Evolutionary conservation across 2,113 vertebrate species (phyloP).

Genomic region (Upupa epops): DNA sequence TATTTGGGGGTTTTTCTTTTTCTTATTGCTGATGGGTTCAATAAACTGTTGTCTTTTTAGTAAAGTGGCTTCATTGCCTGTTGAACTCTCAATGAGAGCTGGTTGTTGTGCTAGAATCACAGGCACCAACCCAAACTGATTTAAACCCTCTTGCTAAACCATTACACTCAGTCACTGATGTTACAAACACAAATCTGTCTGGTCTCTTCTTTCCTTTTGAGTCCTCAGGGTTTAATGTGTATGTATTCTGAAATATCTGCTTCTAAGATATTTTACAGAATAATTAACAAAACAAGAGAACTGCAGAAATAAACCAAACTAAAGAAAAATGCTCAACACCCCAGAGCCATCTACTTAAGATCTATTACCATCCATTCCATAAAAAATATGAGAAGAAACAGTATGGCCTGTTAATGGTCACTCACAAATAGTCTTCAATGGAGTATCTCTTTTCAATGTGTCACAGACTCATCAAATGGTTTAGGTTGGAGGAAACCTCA

Average conservation of each 20-base stretch:
- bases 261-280: not conserved
- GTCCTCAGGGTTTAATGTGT: not conserved
- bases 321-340: not conserved
- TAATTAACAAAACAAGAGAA: not conserved
- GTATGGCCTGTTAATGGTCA: not conserved
- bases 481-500: too few relatives aligned
- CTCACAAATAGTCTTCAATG: not conserved
- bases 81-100: too few relatives aligned
- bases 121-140: too few relatives aligned
- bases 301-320: not conserved
- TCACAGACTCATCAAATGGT: too few relatives aligned
- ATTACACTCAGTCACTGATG: fast-evolving
- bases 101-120: too few relatives aligned
- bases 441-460: not conserved
- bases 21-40: too few relatives aligned
- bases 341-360: not conserved
- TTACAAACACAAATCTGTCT: fast-evolving
- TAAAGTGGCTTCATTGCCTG: too few relatives aligned
- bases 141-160: too few relatives aligned
- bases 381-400: not conserved
- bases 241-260: not conserved
- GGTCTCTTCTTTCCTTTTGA: fast-evolving
- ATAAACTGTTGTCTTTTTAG: too few relatives aligned
- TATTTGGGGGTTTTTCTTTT: too few relatives aligned
- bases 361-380: not conserved